Conservation (phyloP, 30 jellyfish, hydroid and myxozoan genomes). For the Aurelia aurita region DNA sequence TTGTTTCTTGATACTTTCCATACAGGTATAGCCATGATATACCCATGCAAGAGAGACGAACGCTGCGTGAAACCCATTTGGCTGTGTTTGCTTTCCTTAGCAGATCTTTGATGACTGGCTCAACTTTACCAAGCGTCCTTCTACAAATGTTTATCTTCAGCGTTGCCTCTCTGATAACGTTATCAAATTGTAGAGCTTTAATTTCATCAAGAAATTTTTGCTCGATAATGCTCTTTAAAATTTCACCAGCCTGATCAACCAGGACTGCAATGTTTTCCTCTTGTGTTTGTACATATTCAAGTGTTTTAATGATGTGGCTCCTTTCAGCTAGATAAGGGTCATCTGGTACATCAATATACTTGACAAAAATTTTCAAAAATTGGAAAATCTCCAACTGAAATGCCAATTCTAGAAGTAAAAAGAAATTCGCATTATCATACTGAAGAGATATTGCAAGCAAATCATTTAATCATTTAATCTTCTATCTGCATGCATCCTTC, state of each 20-base stretch:
- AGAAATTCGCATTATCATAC: no score
- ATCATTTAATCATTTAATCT: no score
- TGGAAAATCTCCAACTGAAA: slow-evolving; percentile 14
- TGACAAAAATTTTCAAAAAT: slow-evolving; percentile 4
- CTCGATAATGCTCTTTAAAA: no score
- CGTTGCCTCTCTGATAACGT: slow-evolving; percentile 1
- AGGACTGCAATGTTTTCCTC: no score
- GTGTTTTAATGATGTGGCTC: neutral
- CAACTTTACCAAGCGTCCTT: neutral
- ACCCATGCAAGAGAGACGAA: slow-evolving; percentile 20
- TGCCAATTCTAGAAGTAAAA: slow-evolving; percentile 23
- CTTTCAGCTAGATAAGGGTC: slow-evolving; percentile 17
- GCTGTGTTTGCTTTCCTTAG: neutral
- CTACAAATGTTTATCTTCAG: neutral
- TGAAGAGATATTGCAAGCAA: no score
- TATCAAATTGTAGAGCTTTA: slow-evolving; percentile 2
- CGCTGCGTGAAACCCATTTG: slow-evolving; percentile 20
- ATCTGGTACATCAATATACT: slow-evolving; percentile 20
- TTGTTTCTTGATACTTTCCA: neutral
- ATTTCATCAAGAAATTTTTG: no score
- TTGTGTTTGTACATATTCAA: neutral
- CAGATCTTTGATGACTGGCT: neutral
- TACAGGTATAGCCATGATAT: slow-evolving; percentile 12
- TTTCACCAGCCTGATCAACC: no score
- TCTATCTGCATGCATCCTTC: no score